Evolutionary conservation across 2,888 invertebrate genomes (phyloP).

Genomic region (Synergus umbraculus): DNA sequence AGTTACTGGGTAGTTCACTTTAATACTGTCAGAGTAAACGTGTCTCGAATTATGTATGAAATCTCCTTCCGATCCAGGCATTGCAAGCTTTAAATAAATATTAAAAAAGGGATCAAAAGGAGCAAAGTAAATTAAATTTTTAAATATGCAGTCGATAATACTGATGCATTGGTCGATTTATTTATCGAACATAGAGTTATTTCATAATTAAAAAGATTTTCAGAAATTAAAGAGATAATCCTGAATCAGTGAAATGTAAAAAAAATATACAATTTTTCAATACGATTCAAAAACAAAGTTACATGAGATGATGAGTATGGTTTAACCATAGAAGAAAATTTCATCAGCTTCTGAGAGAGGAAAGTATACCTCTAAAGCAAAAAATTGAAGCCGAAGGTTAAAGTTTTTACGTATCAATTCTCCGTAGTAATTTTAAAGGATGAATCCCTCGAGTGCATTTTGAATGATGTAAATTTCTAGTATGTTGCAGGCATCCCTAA

Average conservation of each 20-base stretch:
- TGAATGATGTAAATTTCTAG: slow-evolving; percentile 30
- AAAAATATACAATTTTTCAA: not conserved
- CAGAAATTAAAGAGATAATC: not conserved
- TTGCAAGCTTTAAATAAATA: not conserved
- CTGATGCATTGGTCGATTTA: not conserved
- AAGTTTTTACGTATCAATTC: slow-evolving; percentile 5
- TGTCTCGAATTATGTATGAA: not conserved
- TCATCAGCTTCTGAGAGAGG: slow-evolving; percentile 12
- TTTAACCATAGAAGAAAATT: slow-evolving; percentile 17
- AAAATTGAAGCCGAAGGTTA: slow-evolving; percentile 9
- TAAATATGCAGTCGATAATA: too few relatives aligned
- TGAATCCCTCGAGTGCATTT: not conserved
- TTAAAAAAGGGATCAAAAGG: not conserved
- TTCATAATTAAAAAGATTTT: not conserved
- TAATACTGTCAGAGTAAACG: slow-evolving; percentile 15
- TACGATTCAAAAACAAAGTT: not conserved
- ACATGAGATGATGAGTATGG: slow-evolving; percentile 1
- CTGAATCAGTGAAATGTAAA: not conserved
- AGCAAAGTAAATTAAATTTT: too few relatives aligned
- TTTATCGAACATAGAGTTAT: not conserved
- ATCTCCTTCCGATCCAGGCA: not conserved
- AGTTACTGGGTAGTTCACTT: not conserved
- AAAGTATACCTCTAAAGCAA: not conserved
- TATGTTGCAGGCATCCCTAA: slow-evolving; percentile 7
- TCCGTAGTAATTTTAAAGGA: slow-evolving; percentile 14